Percentiles rank a stretch among this genome's conserved stretches.
phyloP scores from a whole-genome alignment of 2,888 invertebrate species.

The Andrena bucephala region DNA sequence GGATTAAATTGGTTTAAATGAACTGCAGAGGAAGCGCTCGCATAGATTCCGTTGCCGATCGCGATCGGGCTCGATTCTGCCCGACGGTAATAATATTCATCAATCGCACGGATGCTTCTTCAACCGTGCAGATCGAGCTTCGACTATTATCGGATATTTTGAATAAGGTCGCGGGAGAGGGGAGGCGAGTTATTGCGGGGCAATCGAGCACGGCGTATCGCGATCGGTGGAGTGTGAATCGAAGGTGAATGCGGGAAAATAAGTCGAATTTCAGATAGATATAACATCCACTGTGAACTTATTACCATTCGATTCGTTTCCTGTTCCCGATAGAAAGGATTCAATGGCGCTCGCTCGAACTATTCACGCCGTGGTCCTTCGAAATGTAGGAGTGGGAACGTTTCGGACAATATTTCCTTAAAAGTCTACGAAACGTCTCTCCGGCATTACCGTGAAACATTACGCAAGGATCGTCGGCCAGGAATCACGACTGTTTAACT shows the following conservation, averaged over 20 bases:
- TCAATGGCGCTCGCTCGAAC: neutral
- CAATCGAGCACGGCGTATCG: slow-evolving; percentile 31
- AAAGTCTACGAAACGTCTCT: neutral
- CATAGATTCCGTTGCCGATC: slow-evolving; percentile 2
- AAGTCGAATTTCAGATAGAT: slow-evolving; percentile 29
- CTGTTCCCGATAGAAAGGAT: neutral
- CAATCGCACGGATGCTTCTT: slow-evolving; percentile 25
- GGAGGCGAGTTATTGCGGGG: slow-evolving; percentile 3
- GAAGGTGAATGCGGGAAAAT: slow-evolving; percentile 50
- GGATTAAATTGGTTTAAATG: slow-evolving; percentile 26
- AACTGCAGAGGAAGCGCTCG: slow-evolving; percentile 18
- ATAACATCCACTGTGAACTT: neutral
- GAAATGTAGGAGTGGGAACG: too few relatives aligned
- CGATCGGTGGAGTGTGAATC: slow-evolving; percentile 35
- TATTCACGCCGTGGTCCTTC: neutral
- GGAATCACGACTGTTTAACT: slow-evolving; percentile 32
- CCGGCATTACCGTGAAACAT: neutral
- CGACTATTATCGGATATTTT: slow-evolving; percentile 40
- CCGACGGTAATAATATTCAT: slow-evolving; percentile 35
- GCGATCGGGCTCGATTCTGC: slow-evolving; percentile 21
- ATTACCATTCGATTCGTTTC: slow-evolving; percentile 20
- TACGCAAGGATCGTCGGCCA: neutral
- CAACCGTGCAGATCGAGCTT: slow-evolving; percentile 5
- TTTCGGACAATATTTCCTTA: too few relatives aligned
- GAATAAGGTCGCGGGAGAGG: slow-evolving; percentile 16